Base-by-base conservation (phyloP, 2,113 vertebrate species). In the Porphyrio hochstetteri region DNA sequence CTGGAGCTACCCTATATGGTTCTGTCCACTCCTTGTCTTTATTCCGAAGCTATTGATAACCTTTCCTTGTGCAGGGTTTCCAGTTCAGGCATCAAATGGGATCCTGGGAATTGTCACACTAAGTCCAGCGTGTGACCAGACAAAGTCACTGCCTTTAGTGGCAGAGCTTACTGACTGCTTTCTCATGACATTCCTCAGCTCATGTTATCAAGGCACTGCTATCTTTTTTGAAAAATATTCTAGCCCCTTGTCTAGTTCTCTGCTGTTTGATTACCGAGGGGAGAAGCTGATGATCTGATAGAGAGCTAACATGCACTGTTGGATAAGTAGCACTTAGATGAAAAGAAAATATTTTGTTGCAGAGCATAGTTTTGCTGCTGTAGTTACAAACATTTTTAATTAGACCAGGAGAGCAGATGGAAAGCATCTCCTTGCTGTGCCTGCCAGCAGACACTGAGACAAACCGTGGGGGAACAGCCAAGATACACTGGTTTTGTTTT, bases 341-440 rank as follows among this genome's bases (percentile, higher is more conserved):
- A 74, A 86, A 92, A 38, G 60, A 88, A 96, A 90, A 88, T 78
- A 78, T 88, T 96, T 91, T 91, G 91, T 79, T 82, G 64, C 20
- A 60, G 42, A 84, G 35, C 27, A 25, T 68, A 84, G 60, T 67
- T 95, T 76, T 89, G 21, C 57, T 59, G 52, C 68, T 5, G 2
- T 91, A 93, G 82, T 96, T 86, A 52, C 61, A 78, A 93, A 84
- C n/a, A 68, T 16, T 95, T 78, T 90, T 90, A 87, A 88, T 92
- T 90, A 86, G 40, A 12, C 64, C 82, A 77, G n/a, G 46, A 27
- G 31, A 92, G 31, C 48, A 85, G 71, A 88, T 2, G 6, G 82
- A 75, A 92, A 65, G 71, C 72, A 48, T 78, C 82, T 92, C 50
- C 76, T 72, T 53, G 50, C 82, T 86, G 9, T 92, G 44, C 75